Evolutionary conservation across 1,140 invertebrate species (phyloP), one percentile per base, ranked within the genome.

Genomic region (Anastatus disparis): DNA sequence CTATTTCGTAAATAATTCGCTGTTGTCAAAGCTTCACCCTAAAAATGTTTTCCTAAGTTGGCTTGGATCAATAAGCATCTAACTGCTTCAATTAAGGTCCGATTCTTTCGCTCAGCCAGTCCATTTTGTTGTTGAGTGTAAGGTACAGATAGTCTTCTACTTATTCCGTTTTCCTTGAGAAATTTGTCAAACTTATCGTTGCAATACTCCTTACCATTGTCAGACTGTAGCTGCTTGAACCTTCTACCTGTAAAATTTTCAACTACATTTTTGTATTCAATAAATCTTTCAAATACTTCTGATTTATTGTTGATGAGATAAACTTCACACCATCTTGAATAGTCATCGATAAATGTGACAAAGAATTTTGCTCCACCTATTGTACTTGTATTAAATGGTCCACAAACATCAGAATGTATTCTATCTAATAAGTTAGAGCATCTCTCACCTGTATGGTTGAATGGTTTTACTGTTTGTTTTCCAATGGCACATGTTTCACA

Each of bases 271-370:
- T n/a, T n/a, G n/a, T n/a, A n/a, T n/a, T n/a, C n/a, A n/a, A n/a
- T n/a, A n/a, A n/a, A n/a, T n/a, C n/a, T 78, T 77, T 63, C 9
- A 29, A 73, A 52, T 10, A 81, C 79, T 56, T 83, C 71, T 26
- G 59, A 44, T 70, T 82, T 82, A 12, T 72, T 63, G 64, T 77
- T 75, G 4, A 84, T 38, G 38, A 82, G 78, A 62, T 80, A 81
- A 15, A 78, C 73, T 15, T 46, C 71, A 20, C 72, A 67, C 38
- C 70, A 76, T 38, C 74, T 70, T 15, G 71, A 73, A 71, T 73
- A 77, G 61, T 82, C 78, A 67, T 84, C 79, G 12, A 79, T 82
- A 44, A 84, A 79, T n/a, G 77, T 74, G 2, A 80, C 35, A 24
- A 82, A 77, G 62, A 81, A 83, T 15, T 63, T 42, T 13, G 68